These are phyloP conservation scores for Lysiphlebus fabarum DNA, from an alignment of 1,140 invertebrate species.

Conservation along the genomic window DNA sequence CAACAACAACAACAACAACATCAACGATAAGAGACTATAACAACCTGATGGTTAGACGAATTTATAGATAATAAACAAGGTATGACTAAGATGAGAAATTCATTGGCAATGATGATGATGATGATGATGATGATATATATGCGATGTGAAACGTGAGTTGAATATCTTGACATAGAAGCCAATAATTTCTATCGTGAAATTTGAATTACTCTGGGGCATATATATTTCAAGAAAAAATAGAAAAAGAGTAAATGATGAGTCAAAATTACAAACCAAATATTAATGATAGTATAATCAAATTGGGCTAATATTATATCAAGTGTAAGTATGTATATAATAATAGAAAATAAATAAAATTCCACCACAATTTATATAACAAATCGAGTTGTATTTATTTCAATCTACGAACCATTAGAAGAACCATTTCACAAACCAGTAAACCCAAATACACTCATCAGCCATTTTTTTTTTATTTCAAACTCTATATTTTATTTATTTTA, in stretches of 20 bases:
- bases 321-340: too few relatives aligned
- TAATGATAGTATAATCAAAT: too few relatives aligned
- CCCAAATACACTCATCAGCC: conserved; percentile 21
- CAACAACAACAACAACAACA: too few relatives aligned
- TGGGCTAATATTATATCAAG: too few relatives aligned
- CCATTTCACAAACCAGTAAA: conserved; percentile 28
- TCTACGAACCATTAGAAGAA: conserved; percentile 25
- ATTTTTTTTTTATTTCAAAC: conserved; percentile 4
- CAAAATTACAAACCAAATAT: neutral
- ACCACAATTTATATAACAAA: too few relatives aligned
- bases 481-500: neutral
- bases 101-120: conserved; percentile 7
- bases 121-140: neutral
- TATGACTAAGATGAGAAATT: neutral
- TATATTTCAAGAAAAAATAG: conserved; percentile 1
- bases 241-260: too few relatives aligned
- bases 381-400: conserved; percentile 29
- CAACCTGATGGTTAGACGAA: too few relatives aligned
- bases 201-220: neutral
- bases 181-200: conserved; percentile 17
- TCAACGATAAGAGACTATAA: too few relatives aligned
- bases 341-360: too few relatives aligned
- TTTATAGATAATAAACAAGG: too few relatives aligned
- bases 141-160: neutral
- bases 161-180: neutral